These are phyloP conservation scores for Saccostrea cuccullata DNA, from an alignment of 1,140 invertebrate genomes.

Conservation along the genomic window DNA sequence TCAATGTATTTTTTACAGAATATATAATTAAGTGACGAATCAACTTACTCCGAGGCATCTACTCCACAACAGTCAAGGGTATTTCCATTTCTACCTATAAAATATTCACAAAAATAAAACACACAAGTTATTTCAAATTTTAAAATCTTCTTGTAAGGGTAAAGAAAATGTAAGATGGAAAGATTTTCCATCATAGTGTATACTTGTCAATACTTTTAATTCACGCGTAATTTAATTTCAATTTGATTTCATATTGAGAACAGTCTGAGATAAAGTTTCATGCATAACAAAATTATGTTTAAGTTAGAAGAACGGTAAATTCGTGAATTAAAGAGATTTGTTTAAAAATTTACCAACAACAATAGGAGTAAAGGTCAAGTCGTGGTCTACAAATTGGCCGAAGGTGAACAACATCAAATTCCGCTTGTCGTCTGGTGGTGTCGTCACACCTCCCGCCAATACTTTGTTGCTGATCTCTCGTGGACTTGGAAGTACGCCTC, in stretches of 20 bases:
- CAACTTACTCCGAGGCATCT: not conserved
- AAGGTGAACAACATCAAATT: not conserved
- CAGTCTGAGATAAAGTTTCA: not conserved
- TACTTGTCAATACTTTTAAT: too few relatives aligned
- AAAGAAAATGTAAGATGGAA: too few relatives aligned
- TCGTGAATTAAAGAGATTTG: not conserved
- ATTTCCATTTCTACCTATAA: not conserved
- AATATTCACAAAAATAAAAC: not conserved
- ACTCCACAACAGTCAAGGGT: not conserved
- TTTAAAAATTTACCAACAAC: not conserved
- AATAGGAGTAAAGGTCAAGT: not conserved
- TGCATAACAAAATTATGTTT: not conserved
- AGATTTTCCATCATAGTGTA: too few relatives aligned
- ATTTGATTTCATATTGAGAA: not conserved
- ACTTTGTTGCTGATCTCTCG: not conserved
- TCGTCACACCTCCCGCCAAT: not conserved
- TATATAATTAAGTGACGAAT: too few relatives aligned
- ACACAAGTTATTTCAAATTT: too few relatives aligned
- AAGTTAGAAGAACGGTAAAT: not conserved
- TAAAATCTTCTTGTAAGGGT: too few relatives aligned
- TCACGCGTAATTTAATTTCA: too few relatives aligned
- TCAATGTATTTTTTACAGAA: not conserved
- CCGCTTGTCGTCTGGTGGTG: not conserved
- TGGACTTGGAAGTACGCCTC: not conserved
- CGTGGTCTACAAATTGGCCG: not conserved